These are phyloP conservation scores for Periophthalmus magnuspinnatus DNA, from an alignment of 2,797 vertebrate species.

Conservation along the genomic window DNA sequence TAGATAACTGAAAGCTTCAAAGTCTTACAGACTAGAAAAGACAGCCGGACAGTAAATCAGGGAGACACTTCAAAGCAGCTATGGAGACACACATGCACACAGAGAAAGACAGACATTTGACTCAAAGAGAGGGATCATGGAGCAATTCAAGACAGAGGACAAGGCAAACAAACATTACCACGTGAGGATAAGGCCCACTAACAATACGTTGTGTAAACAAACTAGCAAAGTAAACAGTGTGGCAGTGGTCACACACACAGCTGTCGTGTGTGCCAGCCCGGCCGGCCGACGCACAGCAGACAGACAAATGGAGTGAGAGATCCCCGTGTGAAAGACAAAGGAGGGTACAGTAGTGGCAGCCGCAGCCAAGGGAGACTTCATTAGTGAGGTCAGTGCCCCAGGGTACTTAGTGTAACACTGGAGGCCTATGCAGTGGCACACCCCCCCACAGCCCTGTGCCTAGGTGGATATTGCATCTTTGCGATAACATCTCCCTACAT, in stretches of 20 bases:
- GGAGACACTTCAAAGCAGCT: constrained; percentile 62
- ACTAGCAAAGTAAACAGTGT: constrained; percentile 47
- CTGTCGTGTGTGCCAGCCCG: constrained; percentile 59
- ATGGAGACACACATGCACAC: constrained; percentile 41
- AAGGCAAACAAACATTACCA: constrained; percentile 49
- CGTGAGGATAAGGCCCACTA: constrained; percentile 33
- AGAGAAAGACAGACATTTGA: constrained; percentile 36
- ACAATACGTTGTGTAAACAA: constrained; percentile 53
- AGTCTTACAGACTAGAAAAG: constrained; percentile 60
- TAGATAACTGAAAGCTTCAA: constrained; percentile 60
- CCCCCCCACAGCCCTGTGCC: constrained; percentile 51
- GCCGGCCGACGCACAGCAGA: constrained; percentile 55
- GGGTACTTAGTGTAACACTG: constrained; percentile 77
- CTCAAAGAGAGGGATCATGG: constrained; percentile 35
- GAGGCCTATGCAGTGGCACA: constrained; percentile 69
- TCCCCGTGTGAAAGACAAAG: constrained; percentile 71
- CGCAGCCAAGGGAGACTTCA: constrained; percentile 73
- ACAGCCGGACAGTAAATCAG: constrained; percentile 66
- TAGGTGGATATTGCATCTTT: constrained; percentile 81
- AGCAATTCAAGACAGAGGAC: constrained; percentile 42
- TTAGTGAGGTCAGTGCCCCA: constrained; percentile 75
- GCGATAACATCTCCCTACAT: constrained; percentile 79
- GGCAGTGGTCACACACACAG: constrained; percentile 40
- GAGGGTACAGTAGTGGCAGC: constrained; percentile 73
- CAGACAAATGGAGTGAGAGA: constrained; percentile 65